Base-by-base conservation (phyloP, 2,888 invertebrate species). In the Caenorhabditis sp. region DNA sequence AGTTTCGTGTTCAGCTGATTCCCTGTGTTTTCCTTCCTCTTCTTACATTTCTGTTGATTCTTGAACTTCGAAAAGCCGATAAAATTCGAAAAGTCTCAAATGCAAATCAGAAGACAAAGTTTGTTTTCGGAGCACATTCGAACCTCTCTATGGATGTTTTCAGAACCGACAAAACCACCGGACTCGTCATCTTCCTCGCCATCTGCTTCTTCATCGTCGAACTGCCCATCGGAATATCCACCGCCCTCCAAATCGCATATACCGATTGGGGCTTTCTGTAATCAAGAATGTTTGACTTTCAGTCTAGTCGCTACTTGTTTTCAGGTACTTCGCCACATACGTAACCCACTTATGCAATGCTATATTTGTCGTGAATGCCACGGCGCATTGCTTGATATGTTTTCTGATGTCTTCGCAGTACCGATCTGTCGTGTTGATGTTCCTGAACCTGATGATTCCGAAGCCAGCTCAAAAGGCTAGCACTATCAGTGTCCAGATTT, bases 101-200 rank as follows among this genome's bases (percentile, higher is more conserved):
- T 13, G 15, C 13, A 8, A 35, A 15, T 1, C n/a, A 22, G 13
- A 24, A 47, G 18, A 3, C 20, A 0, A 60, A 56, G 69, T 69
- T 13, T 9, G 44, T 15, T 15, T 26, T 22, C 5, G 26, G 11
- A 20, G 44, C 9, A 4, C 47, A 47, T 18, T n/a, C 2, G 3
- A 4, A 24, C 8, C 24, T 22, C 53, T n/a, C 32, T 11, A 2
- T 2, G 11, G 2, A 4, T 32, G 40, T 15, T 37, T 60, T 32
- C 60, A 70, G 61, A 40, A 18, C 37, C 20, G 26, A 26, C 0
- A 58, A 50, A 9, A 58, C 55, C 11, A 72, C 72, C 13, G 20
- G 50, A n/a, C n/a, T 72, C 8, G 64, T 72, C 0, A 72, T 72
- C 15, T 65, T 65, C 58, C 47, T 72, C n/a, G 40, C 72, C 11